Conservation (phyloP, 2,113 vertebrate species). For the Furnarius figulus region DNA sequence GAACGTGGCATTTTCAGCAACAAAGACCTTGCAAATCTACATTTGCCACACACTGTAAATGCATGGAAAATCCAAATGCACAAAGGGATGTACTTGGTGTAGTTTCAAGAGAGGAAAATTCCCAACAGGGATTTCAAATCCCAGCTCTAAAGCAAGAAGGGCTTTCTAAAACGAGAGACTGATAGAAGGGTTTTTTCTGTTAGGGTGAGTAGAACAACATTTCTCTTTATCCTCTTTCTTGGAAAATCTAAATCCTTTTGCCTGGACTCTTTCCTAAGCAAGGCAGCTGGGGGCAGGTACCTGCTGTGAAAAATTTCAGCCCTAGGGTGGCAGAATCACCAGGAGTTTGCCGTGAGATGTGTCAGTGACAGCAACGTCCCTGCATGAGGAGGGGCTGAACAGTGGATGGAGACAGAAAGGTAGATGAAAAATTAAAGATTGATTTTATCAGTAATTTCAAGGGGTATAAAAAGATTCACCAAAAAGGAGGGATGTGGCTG, state of each 20-base stretch:
- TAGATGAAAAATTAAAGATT: background rate
- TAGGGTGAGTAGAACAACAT: background rate
- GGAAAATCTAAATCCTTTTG: background rate
- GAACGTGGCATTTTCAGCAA: background rate
- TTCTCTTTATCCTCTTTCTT: background rate
- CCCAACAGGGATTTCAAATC: background rate
- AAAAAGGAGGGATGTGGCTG: background rate
- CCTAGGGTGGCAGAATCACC: background rate
- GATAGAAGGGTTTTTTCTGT: background rate
- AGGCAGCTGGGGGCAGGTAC: background rate
- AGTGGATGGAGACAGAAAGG: background rate
- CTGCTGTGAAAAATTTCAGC: background rate
- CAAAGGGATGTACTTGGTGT: fast-evolving
- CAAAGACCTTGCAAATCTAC: background rate
- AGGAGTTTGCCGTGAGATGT: background rate
- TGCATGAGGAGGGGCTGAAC: background rate
- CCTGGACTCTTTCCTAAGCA: background rate
- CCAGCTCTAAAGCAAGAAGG: background rate
- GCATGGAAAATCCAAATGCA: background rate
- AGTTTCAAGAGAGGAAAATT: background rate
- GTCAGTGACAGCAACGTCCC: background rate
- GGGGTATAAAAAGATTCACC: background rate
- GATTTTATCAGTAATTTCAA: background rate
- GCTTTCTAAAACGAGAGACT: background rate
- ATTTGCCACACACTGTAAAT: background rate